phyloP scores from a whole-genome alignment of 2,888 invertebrate genomes.

The Bimastos eiseni region DNA sequence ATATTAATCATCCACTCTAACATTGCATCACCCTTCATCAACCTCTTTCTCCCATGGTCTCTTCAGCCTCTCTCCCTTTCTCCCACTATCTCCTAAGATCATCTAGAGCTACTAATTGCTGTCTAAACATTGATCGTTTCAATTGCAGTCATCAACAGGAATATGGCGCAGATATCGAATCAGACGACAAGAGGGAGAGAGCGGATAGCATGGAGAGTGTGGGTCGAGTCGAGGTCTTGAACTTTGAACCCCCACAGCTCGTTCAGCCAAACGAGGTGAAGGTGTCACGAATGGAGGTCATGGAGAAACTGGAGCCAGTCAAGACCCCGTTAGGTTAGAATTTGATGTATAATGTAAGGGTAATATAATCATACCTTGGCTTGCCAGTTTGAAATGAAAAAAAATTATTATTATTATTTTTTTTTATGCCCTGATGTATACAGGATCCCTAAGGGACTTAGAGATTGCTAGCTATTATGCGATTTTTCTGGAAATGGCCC shows the following conservation, averaged over 20 bases:
- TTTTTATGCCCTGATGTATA: no score
- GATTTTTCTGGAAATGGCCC: no score
- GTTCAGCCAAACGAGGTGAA: slow-evolving; percentile 35
- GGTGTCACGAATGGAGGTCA: slow-evolving; percentile 22
- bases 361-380: no score
- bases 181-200: slow-evolving; percentile 13
- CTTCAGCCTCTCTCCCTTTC: no score
- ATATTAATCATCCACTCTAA: not conserved
- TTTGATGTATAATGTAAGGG: no score
- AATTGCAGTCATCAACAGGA: not conserved
- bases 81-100: not conserved
- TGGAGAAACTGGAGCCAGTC: slow-evolving; percentile 25
- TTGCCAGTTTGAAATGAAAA: no score
- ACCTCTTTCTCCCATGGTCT: not conserved
- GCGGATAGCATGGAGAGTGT: slow-evolving; percentile 23
- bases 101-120: no score
- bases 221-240: slow-evolving; percentile 26
- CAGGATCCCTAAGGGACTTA: no score
- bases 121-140: not conserved
- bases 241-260: slow-evolving; percentile 27
- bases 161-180: not conserved
- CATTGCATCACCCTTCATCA: not conserved
- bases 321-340: not conserved
- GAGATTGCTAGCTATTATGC: no score
- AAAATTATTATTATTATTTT: no score